Evolutionary conservation across 2,888 invertebrate species (phyloP).

Genomic region (Eurytoma adleriae): DNA sequence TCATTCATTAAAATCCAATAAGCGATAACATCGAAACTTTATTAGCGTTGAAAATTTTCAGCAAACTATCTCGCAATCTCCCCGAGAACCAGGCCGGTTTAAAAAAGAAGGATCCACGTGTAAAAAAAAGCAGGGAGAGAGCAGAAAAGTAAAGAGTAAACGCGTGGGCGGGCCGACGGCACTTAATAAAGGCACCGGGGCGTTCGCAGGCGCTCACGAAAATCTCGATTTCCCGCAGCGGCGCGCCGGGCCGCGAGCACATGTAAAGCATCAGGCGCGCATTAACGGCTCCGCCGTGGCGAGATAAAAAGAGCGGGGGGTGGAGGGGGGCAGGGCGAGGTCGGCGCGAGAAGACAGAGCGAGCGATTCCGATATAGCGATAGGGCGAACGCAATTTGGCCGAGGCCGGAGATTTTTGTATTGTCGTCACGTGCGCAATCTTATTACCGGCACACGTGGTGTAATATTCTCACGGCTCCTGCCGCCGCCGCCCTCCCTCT

Average conservation of each 20-base stretch:
- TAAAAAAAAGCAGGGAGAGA: too few relatives aligned
- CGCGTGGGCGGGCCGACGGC: background rate
- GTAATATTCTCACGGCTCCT: conserved; percentile 70
- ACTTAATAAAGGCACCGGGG: background rate
- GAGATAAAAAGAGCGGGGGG: conserved; percentile 33
- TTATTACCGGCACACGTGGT: conserved; percentile 73
- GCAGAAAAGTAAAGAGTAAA: background rate
- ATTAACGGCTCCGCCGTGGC: conserved; percentile 32
- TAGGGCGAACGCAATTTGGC: conserved; percentile 52
- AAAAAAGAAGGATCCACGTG: too few relatives aligned
- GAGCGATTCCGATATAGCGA: conserved; percentile 32
- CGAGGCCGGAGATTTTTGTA: conserved; percentile 67
- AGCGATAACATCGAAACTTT: background rate
- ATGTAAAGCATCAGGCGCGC: conserved; percentile 45
- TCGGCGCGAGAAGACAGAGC: conserved; percentile 18
- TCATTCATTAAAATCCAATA: background rate
- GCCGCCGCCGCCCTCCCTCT: conserved; percentile 20
- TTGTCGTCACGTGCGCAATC: conserved; percentile 74
- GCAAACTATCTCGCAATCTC: too few relatives aligned
- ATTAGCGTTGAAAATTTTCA: background rate
- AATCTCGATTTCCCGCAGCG: conserved; percentile 42
- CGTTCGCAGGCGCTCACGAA: conserved; percentile 14
- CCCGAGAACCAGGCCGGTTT: background rate
- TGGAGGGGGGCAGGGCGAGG: conserved; percentile 4
- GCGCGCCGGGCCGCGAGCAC: conserved; percentile 10